Evolutionary conservation across 2,113 vertebrate species (phyloP), one percentile per base, ranked within the genome.

Genomic region (Ceyx cyanopectus): DNA sequence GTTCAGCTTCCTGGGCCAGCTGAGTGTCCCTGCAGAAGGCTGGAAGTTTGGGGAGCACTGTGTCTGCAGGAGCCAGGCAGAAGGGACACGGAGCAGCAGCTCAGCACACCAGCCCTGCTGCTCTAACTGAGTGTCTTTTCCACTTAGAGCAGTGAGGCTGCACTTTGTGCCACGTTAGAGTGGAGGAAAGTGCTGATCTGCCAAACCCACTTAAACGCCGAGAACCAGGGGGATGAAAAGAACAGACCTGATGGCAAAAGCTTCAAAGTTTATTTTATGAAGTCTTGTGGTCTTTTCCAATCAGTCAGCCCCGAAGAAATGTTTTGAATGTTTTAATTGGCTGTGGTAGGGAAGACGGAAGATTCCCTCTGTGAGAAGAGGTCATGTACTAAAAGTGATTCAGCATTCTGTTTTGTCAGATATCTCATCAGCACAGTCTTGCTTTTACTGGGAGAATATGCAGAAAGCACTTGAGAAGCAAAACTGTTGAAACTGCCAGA

Each of bases 391-490:
- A 56, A 81, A 67, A 79, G 43, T 87, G 75, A 79, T 87, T 94
- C 87, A 65, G 67, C 62, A 5, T 81, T 89, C 85, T 91, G 92
- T 67, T 95, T 41, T 92, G 84, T 88, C 92, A 86, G 34, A 32
- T 26, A 65, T 7, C 74, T 87, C 78, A 41, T 87, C 85, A 63
- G 82, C 0, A 1, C 68, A 61, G 76, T 77, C 78, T 81, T 62
- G 74, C 57, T 81, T 84, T 78, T 87, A 46, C 77, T 81, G 77
- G 85, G 80, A 30, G 82, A 65, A 81, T 32, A 48, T 9, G 41
- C 67, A 75, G 72, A 53, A 80, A 73, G 60, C 86, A 69, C 83
- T 78, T 43, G 1, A 57, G 66, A 67, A 79, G 75, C 61, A 72
- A 29, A 91, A 30, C 40, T 63, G 62, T 72, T 67, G 87, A 79